Percentiles rank a stretch among this genome's conserved stretches.
Conservation (phyloP, 2,113 vertebrate genomes). For the Gasterosteus aculeatus region DNA sequence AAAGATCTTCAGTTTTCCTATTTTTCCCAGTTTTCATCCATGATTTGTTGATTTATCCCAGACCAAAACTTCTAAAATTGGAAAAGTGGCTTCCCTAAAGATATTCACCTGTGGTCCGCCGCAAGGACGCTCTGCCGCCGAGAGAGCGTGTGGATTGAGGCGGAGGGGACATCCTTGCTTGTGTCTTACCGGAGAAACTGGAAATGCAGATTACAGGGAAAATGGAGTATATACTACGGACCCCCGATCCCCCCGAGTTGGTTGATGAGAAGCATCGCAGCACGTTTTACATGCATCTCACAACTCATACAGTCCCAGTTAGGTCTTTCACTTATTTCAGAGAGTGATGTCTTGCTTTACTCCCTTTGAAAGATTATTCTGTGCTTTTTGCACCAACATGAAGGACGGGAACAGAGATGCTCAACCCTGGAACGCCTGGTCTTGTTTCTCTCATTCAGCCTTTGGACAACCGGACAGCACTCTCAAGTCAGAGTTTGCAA, state of each 20-base stretch:
- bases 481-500: constrained; percentile 46
- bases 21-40: constrained; percentile 4
- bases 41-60: not conserved
- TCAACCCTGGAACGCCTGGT: not conserved
- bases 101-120: constrained; percentile 48
- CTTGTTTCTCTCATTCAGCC: constrained; percentile 28
- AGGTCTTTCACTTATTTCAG: not conserved
- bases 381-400: constrained; percentile 20
- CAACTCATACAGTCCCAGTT: no score
- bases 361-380: constrained; percentile 6
- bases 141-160: constrained; percentile 5
- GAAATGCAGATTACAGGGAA: not conserved
- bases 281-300: no score
- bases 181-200: not conserved
- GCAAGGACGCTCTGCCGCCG: constrained; percentile 15
- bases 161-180: constrained; percentile 25
- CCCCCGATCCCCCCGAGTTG: no score
- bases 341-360: not conserved
- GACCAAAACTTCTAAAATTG: constrained; percentile 45
- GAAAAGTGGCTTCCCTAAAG: constrained; percentile 25
- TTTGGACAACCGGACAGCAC: constrained; percentile 49
- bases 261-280: no score
- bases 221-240: no score
- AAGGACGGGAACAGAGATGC: constrained; percentile 31
- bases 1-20: not conserved